A percentile compares a stretch with the other conserved stretches of the same genome.
Conservation (phyloP, 1,140 invertebrate species). For the Trichonephila clavata region DNA sequence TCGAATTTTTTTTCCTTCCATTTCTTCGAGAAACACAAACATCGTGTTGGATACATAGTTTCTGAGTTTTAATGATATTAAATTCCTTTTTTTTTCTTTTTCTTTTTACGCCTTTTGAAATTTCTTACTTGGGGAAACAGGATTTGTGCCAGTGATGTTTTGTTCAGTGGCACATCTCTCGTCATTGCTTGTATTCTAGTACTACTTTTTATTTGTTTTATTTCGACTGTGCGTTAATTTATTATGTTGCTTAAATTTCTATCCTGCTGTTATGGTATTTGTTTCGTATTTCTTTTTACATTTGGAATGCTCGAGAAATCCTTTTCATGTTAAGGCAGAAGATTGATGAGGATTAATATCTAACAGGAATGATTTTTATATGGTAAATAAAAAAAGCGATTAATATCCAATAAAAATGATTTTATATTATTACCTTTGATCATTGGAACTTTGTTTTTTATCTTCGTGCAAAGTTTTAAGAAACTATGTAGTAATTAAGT, state of each 20-base stretch:
- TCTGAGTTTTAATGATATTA: slow-evolving; percentile 42
- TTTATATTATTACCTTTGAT: too few relatives aligned
- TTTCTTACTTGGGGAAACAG: background rate
- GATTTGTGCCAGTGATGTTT: background rate
- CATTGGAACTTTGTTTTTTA: too few relatives aligned
- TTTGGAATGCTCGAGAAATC: background rate
- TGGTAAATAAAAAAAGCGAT: too few relatives aligned
- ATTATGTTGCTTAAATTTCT: background rate
- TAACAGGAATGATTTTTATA: too few relatives aligned
- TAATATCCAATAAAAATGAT: too few relatives aligned
- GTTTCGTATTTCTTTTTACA: background rate
- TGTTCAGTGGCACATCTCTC: background rate
- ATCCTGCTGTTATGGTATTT: background rate
- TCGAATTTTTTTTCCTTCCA: background rate
- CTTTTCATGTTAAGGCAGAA: background rate
- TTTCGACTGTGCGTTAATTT: background rate
- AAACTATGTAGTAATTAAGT: too few relatives aligned
- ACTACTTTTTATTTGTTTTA: background rate
- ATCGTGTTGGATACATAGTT: background rate
- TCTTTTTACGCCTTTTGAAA: background rate
- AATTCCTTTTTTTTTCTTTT: background rate
- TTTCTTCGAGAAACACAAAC: background rate
- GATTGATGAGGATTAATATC: background rate
- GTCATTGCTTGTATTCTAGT: background rate
- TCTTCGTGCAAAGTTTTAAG: too few relatives aligned